Evolutionary conservation across 2,888 invertebrate species (phyloP).

Genomic region (Ecdyonurus torrentis): DNA sequence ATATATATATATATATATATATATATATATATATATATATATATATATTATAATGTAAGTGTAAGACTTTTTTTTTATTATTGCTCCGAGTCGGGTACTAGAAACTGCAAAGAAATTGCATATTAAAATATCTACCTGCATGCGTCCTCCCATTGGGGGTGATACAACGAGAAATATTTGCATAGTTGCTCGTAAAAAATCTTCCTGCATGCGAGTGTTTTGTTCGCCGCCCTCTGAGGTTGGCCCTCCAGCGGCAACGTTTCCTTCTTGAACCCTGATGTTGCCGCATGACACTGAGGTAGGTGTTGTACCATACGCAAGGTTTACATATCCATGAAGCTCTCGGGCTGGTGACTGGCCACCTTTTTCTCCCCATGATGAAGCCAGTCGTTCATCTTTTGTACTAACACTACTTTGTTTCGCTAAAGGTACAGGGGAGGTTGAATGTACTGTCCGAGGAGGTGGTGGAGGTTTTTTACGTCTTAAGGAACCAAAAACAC

Average conservation of each 20-base stretch:
- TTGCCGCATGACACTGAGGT: background rate
- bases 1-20: too few species aligned
- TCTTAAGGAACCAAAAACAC: background rate
- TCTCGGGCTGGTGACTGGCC: background rate
- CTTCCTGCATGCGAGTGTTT: conserved; percentile 35
- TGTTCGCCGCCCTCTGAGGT: conserved; percentile 20
- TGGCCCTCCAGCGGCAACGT: background rate
- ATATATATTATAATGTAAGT: too few species aligned
- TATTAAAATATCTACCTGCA: too few species aligned
- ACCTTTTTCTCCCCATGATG: background rate
- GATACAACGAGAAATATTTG: conserved; percentile 56
- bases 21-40: too few species aligned
- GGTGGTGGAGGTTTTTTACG: background rate
- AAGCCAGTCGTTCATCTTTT: too few species aligned
- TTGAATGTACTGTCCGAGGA: background rate
- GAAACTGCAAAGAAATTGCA: too few species aligned
- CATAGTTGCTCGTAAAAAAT: conserved; percentile 55
- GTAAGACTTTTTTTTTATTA: too few species aligned
- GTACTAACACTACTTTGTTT: too few species aligned
- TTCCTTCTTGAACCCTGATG: background rate
- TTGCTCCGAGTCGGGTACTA: too few species aligned
- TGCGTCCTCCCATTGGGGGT: conserved; percentile 37
- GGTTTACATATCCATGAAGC: background rate
- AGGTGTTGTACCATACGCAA: background rate
- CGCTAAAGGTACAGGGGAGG: background rate